phyloP scores from a whole-genome alignment of 2,797 vertebrate genomes.

The Semotilus atromaculatus region DNA sequence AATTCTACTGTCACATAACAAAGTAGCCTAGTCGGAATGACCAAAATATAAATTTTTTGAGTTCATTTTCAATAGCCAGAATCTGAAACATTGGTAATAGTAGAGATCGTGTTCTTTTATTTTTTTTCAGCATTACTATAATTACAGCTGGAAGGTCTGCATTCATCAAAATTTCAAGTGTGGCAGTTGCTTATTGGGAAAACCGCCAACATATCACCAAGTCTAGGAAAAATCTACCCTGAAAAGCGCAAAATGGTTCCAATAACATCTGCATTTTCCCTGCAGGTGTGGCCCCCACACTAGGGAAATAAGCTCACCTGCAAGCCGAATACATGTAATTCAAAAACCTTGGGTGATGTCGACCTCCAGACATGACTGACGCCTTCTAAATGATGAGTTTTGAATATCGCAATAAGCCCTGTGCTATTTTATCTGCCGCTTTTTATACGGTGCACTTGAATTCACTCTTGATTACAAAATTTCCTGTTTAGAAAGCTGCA shows the following conservation, averaged over 20 bases:
- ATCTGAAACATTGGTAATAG: not conserved
- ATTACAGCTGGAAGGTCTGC: conserved; percentile 25
- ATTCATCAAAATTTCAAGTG: conserved; percentile 38
- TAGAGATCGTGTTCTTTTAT: too few relatives aligned
- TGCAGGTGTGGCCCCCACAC: conserved; percentile 46
- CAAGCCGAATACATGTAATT: conserved; percentile 36
- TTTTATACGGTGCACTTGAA: conserved; percentile 30
- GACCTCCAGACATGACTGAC: conserved; percentile 30
- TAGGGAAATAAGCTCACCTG: conserved; percentile 56
- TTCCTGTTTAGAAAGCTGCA: not conserved
- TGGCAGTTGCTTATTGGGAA: conserved; percentile 17
- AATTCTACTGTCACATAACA: not conserved
- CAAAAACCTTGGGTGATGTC: conserved; percentile 25
- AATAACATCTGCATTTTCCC: conserved; percentile 44
- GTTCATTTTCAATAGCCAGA: not conserved
- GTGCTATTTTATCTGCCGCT: not conserved
- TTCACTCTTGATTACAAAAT: conserved; percentile 34
- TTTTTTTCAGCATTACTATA: conserved; percentile 6
- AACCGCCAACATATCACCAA: conserved; percentile 29
- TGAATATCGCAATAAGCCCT: conserved; percentile 36
- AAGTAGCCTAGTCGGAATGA: not conserved
- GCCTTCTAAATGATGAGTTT: conserved; percentile 32
- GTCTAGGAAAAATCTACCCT: conserved; percentile 30
- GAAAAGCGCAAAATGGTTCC: conserved; percentile 19
- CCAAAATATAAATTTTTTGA: not conserved